phyloP scores from a whole-genome alignment of 53 echinoderm and acorn worm species.

The Pentamera pediparva region DNA sequence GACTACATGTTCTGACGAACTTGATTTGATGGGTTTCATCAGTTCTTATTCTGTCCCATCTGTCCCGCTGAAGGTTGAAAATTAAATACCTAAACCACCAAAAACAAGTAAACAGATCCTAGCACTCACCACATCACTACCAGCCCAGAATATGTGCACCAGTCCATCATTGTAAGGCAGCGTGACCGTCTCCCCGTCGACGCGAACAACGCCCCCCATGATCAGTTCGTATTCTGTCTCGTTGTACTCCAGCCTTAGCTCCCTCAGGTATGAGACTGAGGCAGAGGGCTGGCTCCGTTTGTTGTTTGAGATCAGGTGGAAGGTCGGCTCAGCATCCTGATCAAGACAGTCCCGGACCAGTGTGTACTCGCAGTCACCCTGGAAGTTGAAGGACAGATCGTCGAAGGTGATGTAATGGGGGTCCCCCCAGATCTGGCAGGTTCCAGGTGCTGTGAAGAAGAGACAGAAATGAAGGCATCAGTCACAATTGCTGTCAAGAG shows the following conservation, averaged over 20 bases:
- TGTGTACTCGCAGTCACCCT: conserved; percentile 70
- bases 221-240: conserved; percentile 34
- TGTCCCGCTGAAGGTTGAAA: too few species aligned
- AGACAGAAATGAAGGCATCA: too few species aligned
- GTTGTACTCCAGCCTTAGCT: conserved; percentile 43
- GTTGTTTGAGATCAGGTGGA: conserved; percentile 51
- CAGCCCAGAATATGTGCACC: conserved; percentile 41
- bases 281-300: conserved; percentile 43
- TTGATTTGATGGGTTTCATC: too few species aligned
- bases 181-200: conserved; percentile 39
- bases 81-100: too few species aligned
- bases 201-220: conserved; percentile 29
- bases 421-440: conserved; percentile 70
- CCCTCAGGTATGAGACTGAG: conserved; percentile 37
- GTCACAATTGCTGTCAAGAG: too few species aligned
- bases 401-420: conserved; percentile 92
- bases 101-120: too few species aligned
- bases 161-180: conserved; percentile 33
- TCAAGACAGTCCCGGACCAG: conserved; percentile 53
- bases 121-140: conserved; percentile 30
- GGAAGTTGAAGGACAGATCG: conserved; percentile 50
- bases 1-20: too few species aligned
- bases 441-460: conserved; percentile 55
- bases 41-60: too few species aligned
- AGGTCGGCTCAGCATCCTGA: not conserved